Evolutionary conservation across 2,113 vertebrate species (phyloP).

Genomic region (Trichomycterus rosablanca): DNA sequence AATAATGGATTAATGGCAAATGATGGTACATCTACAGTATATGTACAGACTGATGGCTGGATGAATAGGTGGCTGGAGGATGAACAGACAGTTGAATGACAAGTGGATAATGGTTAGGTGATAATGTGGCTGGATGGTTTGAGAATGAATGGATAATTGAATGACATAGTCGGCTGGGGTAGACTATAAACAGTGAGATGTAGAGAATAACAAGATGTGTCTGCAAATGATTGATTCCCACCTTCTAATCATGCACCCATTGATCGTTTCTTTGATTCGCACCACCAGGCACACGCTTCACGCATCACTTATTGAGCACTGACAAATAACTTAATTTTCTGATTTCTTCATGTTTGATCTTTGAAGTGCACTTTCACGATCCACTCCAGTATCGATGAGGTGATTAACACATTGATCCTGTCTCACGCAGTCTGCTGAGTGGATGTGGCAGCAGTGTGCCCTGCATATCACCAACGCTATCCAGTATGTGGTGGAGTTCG

Average conservation of each 20-base stretch:
- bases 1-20: no score
- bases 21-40: neutral
- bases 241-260: no score
- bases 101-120: neutral
- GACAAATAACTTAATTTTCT: neutral
- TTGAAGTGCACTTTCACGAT: neutral
- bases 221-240: no score
- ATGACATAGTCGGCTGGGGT: neutral
- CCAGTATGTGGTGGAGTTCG: constrained; percentile 90
- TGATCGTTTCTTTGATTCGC: no score
- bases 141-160: neutral
- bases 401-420: constrained; percentile 11
- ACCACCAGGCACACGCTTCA: no score
- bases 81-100: neutral
- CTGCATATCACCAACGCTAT: constrained; percentile 85
- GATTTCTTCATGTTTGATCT: constrained; percentile 3
- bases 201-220: no score
- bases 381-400: neutral
- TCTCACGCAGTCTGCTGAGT: constrained; percentile 74
- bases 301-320: neutral
- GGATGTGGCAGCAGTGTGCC: constrained; percentile 87
- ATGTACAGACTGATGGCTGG: neutral
- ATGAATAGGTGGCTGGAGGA: neutral
- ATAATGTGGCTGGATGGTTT: neutral
- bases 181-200: no score